Conservation (phyloP, 2,113 vertebrate species). For the Corvus hawaiiensis region DNA sequence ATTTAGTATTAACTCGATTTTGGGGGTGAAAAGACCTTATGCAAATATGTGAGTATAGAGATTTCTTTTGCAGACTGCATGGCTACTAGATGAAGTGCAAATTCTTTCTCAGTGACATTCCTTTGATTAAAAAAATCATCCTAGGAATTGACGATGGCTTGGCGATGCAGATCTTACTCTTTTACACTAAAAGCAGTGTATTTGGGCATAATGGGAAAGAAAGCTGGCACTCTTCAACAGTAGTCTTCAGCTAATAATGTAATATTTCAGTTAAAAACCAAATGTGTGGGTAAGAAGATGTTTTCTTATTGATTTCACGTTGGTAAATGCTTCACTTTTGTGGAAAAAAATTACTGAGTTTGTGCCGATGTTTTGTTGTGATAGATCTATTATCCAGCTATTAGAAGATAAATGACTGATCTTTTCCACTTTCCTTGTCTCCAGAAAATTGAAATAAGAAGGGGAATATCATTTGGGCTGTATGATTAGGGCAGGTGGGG, state of each 20-base stretch:
- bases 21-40: neutral
- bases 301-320: slow-evolving; percentile 76
- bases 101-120: slow-evolving; percentile 20
- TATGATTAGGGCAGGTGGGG: slow-evolving; percentile 93
- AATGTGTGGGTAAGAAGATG: slow-evolving; percentile 20
- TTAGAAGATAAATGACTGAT: slow-evolving; percentile 99
- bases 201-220: neutral
- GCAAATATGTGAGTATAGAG: neutral
- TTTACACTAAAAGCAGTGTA: neutral
- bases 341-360: slow-evolving; percentile 76
- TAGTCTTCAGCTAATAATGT: slow-evolving; percentile 13
- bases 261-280: slow-evolving; percentile 19
- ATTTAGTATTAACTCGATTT: neutral
- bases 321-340: slow-evolving; percentile 61
- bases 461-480: slow-evolving; percentile 83
- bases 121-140: slow-evolving; percentile 49
- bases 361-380: slow-evolving; percentile 94
- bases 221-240: neutral
- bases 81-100: neutral
- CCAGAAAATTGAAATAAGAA: slow-evolving; percentile 99
- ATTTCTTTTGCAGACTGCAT: neutral
- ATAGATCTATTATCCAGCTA: slow-evolving; percentile 99
- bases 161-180: neutral
- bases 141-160: neutral
- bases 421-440: slow-evolving; percentile 85